These are phyloP conservation scores for Xestobium rufovillosum DNA, from an alignment of 2,888 invertebrate genomes.

Conservation along the genomic window DNA sequence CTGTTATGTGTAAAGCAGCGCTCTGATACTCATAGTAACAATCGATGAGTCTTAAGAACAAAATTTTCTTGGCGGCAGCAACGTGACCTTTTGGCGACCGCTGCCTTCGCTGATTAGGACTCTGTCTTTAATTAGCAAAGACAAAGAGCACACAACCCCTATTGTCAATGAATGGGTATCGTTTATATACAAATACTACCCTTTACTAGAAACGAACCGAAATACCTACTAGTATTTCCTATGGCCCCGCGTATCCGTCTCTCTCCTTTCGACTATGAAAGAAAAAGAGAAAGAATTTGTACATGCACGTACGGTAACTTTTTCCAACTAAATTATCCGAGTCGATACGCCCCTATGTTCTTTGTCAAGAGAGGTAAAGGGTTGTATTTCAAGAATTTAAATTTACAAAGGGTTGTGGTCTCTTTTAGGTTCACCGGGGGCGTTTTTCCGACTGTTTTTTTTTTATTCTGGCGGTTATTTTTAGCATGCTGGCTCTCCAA, in stretches of 20 bases:
- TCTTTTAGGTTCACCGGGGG: too few species aligned
- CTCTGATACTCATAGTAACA: too few species aligned
- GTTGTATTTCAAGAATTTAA: constrained; percentile 36
- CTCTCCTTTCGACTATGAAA: background rate
- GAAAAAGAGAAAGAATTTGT: constrained; percentile 11
- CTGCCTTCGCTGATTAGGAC: constrained; percentile 29
- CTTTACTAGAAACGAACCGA: constrained; percentile 16
- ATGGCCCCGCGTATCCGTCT: background rate
- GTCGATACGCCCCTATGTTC: constrained; percentile 32
- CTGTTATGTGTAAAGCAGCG: too few species aligned
- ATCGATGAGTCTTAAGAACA: too few species aligned
- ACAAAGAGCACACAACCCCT: constrained; percentile 39
- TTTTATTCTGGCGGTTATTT: too few species aligned
- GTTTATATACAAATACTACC: constrained; percentile 30
- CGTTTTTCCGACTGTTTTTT: too few species aligned
- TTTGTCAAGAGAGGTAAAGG: constrained; percentile 31
- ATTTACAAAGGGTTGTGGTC: constrained; percentile 32
- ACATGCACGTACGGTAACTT: constrained; percentile 9
- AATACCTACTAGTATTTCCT: constrained; percentile 4
- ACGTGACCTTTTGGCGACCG: constrained; percentile 21
- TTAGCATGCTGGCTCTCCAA: too few species aligned
- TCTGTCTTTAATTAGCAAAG: constrained; percentile 41
- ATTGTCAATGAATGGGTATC: constrained; percentile 40
- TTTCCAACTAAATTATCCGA: constrained; percentile 24
- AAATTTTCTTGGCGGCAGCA: too few species aligned